These are phyloP conservation scores for Aporophyla nigra DNA, from an alignment of 2,888 invertebrate species.

Conservation along the genomic window DNA sequence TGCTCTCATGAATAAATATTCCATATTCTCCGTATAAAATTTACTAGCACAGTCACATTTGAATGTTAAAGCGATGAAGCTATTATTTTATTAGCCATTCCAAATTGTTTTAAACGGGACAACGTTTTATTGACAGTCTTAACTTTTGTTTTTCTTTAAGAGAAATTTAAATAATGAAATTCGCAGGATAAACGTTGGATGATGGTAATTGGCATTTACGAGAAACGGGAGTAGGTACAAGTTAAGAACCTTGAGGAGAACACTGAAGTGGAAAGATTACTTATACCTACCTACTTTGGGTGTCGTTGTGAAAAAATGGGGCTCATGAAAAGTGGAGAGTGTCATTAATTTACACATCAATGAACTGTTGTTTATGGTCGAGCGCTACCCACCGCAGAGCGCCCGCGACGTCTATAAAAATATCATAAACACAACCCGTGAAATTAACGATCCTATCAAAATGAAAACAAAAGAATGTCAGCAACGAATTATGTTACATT, in stretches of 20 bases:
- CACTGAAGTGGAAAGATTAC: constrained; percentile 45
- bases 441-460: constrained; percentile 31
- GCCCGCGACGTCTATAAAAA: constrained; percentile 26
- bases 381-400: constrained; percentile 64
- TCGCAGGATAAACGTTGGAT: constrained; percentile 40
- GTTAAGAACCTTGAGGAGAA: constrained; percentile 27
- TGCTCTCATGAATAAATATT: constrained; percentile 83
- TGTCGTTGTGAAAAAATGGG: constrained; percentile 33
- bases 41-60: constrained; percentile 65
- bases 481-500: constrained; percentile 6
- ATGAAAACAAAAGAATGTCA: constrained; percentile 42
- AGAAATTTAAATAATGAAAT: constrained; percentile 52
- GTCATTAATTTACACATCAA: constrained; percentile 72
- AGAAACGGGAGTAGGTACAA: constrained; percentile 19
- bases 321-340: constrained; percentile 64
- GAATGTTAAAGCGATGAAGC: constrained; percentile 60
- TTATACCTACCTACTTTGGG: constrained; percentile 8
- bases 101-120: constrained; percentile 43
- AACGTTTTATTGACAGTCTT: constrained; percentile 43
- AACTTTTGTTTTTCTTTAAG: constrained; percentile 49
- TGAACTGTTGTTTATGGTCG: constrained; percentile 70
- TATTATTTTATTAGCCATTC: constrained; percentile 55
- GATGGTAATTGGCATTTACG: constrained; percentile 54
- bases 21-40: constrained; percentile 71
- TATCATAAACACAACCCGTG: constrained; percentile 13